Base-by-base conservation (phyloP, 2,113 vertebrate genomes). In the Gymnogyps californianus region DNA sequence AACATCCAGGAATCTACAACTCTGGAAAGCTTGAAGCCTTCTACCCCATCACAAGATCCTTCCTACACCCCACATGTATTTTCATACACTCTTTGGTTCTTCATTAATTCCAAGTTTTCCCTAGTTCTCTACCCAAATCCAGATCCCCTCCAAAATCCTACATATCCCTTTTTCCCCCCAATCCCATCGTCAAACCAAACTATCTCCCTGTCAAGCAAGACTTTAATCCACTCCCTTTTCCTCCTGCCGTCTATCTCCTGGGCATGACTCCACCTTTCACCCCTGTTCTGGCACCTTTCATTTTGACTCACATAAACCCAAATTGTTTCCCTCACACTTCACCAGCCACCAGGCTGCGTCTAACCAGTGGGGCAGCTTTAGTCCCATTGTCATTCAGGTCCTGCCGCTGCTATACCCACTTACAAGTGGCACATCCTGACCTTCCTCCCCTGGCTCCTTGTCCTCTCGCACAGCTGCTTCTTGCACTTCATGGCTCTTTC, bases 181-280 rank as follows among this genome's bases (percentile, higher is more conserved):
- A 0, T 10, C 2, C 7, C 31, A 29, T 17, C 0, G 0, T 24
- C 9, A 52, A 61, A 64, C 6, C 49, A 61, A 92, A 83, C 31
- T 29, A 44, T 18, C 11, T 32, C 16, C 26, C 31, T 20, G 3
- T 15, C 58, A 91, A 58, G 42, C 16, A 49, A 62, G 38, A 42
- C 11, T 89, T 87, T 16, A 66, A 36, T 16, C 10, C 9, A 9
- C 20, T 47, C 20, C 16, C 6, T 89, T 59, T 64, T 62, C 10
- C 25, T 91, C 38, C 65, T 71, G 19, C 9, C 42, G 7, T 52
- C 15, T 54, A 0, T 20, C 75, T 75, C 16, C 25, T 8, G 4
- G 15, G n/a, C 32, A 78, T 40, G 7, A 10, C 25, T 81, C 51
- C 69, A 65, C 34, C 34, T 19, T 71, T 77, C 31, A 49, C 4